Conservation (phyloP, 2,797 vertebrate genomes). For the Myotis daubentonii region DNA sequence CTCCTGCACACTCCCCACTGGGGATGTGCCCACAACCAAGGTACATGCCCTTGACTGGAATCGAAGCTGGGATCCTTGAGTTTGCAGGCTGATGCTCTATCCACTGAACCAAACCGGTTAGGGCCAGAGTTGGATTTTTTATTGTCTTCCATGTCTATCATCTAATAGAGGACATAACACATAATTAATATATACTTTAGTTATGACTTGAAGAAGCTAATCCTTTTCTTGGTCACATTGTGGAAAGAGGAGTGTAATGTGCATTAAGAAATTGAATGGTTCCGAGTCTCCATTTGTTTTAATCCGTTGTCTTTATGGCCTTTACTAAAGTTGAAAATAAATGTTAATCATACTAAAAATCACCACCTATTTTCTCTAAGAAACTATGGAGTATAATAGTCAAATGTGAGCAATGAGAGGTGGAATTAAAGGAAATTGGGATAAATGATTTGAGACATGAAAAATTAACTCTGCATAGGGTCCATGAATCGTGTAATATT, state of each 20-base stretch:
- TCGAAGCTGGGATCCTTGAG: no score
- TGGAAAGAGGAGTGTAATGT: background rate
- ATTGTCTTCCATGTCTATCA: background rate
- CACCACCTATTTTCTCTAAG: background rate
- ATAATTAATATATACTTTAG: background rate
- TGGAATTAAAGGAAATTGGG: conserved; percentile 41
- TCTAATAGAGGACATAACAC: background rate
- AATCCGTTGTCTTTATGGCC: background rate
- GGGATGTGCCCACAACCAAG: no score
- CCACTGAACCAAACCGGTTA: no score
- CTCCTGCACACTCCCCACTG: no score
- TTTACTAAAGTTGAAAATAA: conserved; percentile 11
- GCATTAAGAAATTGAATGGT: conserved; percentile 13
- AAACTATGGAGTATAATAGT: background rate
- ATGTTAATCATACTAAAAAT: background rate
- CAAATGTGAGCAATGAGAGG: background rate
- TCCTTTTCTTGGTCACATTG: background rate
- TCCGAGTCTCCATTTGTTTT: background rate
- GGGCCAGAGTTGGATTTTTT: background rate
- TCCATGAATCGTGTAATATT: background rate
- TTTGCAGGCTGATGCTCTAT: no score
- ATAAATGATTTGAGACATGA: background rate
- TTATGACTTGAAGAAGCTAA: background rate
- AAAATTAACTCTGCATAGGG: background rate
- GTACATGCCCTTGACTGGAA: no score